These are phyloP conservation scores for Acanthosepion esculentum DNA, from an alignment of 2,888 invertebrate genomes.

Conservation along the genomic window DNA sequence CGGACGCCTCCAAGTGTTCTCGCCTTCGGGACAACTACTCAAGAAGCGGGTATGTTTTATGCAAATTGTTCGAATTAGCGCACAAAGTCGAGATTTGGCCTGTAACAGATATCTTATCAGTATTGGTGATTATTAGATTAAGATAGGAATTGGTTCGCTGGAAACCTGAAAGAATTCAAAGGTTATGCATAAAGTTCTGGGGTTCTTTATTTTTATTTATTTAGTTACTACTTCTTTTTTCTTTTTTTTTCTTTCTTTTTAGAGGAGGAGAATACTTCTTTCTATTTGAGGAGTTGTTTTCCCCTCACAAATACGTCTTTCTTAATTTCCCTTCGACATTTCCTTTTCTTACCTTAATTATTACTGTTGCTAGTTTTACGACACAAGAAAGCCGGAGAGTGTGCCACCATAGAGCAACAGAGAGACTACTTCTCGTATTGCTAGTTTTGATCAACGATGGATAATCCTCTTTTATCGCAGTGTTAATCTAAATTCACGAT, in stretches of 20 bases:
- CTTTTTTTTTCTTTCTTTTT: neutral
- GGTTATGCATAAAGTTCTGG: neutral
- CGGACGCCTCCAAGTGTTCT: neutral
- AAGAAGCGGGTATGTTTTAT: slow-evolving; percentile 11
- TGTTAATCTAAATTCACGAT: too few relatives aligned
- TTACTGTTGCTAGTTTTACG: too few relatives aligned
- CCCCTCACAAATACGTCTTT: too few relatives aligned
- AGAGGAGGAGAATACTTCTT: too few relatives aligned
- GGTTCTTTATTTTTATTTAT: neutral
- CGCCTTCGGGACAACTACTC: slow-evolving; percentile 22
- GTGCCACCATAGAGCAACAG: too few relatives aligned
- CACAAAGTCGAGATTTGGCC: slow-evolving; percentile 33
- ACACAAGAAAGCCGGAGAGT: too few relatives aligned
- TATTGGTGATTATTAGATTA: neutral
- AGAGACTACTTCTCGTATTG: too few relatives aligned
- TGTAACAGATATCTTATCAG: slow-evolving; percentile 12
- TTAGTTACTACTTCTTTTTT: neutral
- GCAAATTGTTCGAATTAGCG: neutral
- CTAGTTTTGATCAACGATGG: too few relatives aligned
- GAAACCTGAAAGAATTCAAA: neutral
- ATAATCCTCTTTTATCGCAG: too few relatives aligned
- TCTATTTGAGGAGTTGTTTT: too few relatives aligned
- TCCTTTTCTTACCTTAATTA: too few relatives aligned
- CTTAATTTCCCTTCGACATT: too few relatives aligned
- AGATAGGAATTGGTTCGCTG: neutral